These are phyloP conservation scores for Ursus arctos DNA, from an alignment of 2,113 vertebrate species.

Conservation along the genomic window DNA sequence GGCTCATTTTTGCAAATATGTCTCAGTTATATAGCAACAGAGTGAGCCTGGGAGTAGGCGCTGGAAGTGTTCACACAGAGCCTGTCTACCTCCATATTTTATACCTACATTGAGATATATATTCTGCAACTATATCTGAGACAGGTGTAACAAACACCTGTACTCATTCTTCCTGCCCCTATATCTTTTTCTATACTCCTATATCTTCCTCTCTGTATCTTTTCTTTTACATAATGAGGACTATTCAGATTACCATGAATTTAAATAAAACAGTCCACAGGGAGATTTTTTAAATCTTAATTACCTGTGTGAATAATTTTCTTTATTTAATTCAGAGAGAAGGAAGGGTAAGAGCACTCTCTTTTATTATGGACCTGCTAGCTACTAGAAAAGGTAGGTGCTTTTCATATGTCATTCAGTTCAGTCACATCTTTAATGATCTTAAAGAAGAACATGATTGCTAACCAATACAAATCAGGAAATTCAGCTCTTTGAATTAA, in stretches of 20 bases:
- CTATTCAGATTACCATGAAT: neutral
- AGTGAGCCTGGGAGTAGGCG: no score
- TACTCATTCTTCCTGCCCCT: neutral
- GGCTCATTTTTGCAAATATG: neutral
- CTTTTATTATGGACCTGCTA: neutral
- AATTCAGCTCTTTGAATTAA: conserved; percentile 8
- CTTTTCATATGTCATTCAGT: neutral
- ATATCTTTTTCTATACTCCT: neutral
- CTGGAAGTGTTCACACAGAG: neutral
- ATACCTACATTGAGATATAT: neutral
- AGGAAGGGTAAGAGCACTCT: neutral
- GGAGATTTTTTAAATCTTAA: conserved; percentile 29
- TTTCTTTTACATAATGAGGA: neutral
- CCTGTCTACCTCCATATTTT: neutral
- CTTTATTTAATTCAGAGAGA: conserved; percentile 36
- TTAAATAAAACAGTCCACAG: neutral
- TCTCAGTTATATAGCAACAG: neutral
- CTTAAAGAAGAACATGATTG: neutral
- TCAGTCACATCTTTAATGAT: conserved; percentile 5
- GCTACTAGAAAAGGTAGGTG: conserved; percentile 9
- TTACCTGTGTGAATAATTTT: conserved; percentile 1
- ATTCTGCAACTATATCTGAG: neutral
- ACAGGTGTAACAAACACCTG: neutral
- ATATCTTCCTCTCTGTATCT: neutral
- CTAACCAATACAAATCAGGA: conserved; percentile 20